Base-by-base conservation (phyloP, 2,797 vertebrate species). In the Chelon labrosus region DNA sequence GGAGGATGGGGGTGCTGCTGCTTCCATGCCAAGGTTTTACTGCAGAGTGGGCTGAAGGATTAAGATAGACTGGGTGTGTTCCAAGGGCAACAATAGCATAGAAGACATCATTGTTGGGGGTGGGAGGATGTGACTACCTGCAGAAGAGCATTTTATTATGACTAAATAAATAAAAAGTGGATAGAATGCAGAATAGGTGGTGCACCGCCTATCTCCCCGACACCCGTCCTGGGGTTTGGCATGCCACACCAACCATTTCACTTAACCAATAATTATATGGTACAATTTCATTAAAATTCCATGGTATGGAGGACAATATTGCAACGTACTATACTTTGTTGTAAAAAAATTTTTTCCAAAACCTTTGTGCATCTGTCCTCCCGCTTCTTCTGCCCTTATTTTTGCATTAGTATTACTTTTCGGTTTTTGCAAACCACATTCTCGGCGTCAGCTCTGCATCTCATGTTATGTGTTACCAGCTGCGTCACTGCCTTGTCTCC, bases 31-130 rank as follows among this genome's bases (percentile, higher is more conserved):
- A 93, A 91, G 93, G 90, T 89, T 93, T 92, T 92, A 90, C 92
- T 91, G 93, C 92, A 93, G 92, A 92, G 91, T 91, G 89, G 88
- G 88, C 88, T 94, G 92, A 91, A 89, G 90, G 92, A 94, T 94
- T 93, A 93, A 92, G 90, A 92, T 91, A 91, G 89, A 88, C 89
- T 92, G 92, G 92, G 89, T 93, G 91, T 91, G 91, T 94, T 94
- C 93, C 91, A 92, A 90, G 85, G 85, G 84, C 66, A 80, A 92
- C 90, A 92, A 91, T 82, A 89, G 88, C 86, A 79, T 86, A 81
- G 85, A 92, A 90, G 82, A 90, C 82, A 91, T 75, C 64, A 85
- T 85, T 88, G 85, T 87, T 81, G 83, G 71, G 83, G 85, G 73
- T 65, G 65, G 77, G 73, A 78, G 71, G 82, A 84, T 85, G 65